phyloP scores from a whole-genome alignment of 2,888 invertebrate species.

The Pachymerium ferrugineum region DNA sequence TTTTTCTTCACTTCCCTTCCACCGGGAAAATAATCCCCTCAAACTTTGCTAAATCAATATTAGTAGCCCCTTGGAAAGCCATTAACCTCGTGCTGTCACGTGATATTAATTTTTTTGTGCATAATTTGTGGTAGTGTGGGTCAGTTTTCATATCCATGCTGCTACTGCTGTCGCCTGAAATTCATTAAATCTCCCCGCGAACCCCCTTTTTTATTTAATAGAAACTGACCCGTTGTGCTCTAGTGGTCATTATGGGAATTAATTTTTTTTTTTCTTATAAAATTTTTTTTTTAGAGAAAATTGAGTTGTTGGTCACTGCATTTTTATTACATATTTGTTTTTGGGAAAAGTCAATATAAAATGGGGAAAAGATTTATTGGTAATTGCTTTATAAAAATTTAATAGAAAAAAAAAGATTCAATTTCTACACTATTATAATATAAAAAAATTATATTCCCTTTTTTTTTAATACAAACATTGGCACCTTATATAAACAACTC shows the following conservation, averaged over 20 bases:
- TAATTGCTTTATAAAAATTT: background rate
- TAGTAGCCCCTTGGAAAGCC: constrained; percentile 4
- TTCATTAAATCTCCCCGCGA: constrained; percentile 7
- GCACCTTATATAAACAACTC: background rate
- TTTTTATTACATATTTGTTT: constrained; percentile 2
- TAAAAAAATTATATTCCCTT: background rate
- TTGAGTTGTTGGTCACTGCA: background rate
- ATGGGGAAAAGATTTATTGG: background rate
- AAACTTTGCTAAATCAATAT: background rate
- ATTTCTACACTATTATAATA: background rate
- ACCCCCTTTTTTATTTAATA: background rate
- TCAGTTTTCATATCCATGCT: constrained; percentile 9
- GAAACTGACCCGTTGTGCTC: background rate
- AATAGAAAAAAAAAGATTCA: background rate
- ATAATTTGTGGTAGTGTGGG: constrained; percentile 9
- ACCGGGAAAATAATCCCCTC: background rate
- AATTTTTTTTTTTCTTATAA: background rate
- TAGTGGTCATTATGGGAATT: background rate
- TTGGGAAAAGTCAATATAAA: background rate
- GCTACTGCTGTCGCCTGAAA: constrained; percentile 4
- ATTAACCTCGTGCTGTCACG: constrained; percentile 13
- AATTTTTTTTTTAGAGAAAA: background rate
- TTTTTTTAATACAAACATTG: background rate
- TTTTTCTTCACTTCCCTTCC: background rate
- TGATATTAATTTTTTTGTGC: constrained; percentile 8